Base-by-base conservation (phyloP, 2,888 invertebrate genomes). In the Drepanosiphum platanoidis region DNA sequence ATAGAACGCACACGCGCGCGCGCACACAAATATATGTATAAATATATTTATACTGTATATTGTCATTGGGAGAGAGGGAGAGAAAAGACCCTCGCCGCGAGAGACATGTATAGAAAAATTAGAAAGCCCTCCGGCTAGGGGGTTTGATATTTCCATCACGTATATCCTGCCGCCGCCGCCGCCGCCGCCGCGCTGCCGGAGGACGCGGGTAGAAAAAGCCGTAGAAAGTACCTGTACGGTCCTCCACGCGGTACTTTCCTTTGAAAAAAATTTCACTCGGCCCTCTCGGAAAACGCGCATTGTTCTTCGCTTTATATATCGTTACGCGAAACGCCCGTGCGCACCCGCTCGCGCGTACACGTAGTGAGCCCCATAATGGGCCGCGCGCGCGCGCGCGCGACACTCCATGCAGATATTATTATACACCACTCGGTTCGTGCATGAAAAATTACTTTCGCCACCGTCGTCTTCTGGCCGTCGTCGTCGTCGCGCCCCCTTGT, bases 101-200 rank as follows among this genome's bases (percentile, higher is more conserved):
- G 58, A n/a, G 7, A n/a, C 2, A 22, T 5, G 3, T n/a, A 22
- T 27, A 61, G n/a, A 75, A 74, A 75, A 75, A 75, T 75, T 75
- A 34, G 52, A 74, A 75, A 75, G 32, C 52, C 34, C 13, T 34
- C 15, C 32, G 3, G 3, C 52, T 0, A 1, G 11, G 32, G 3
- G 18, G 22, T 75, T 75, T 75, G n/a, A 52, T 52, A 75, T 52
- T 75, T 34, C 15, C 32, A 75, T 75, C 75, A 75, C 75, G 74
- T 52, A 75, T 52, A 52, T 52, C n/a, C 34, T 46, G 11, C 11
- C 11, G 13, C 27, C 3, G 64, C 22, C 32, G 15, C 32, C 74
- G n/a, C 30, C 52, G 11, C n/a, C 32, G 3, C n/a, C 32, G 30
- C 8, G 18, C n/a, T 27, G n/a, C 61, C 9, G 9, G 7, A 5